These are phyloP conservation scores for Nycticorax nycticorax DNA, from an alignment of 2,113 vertebrate species.

Conservation along the genomic window DNA sequence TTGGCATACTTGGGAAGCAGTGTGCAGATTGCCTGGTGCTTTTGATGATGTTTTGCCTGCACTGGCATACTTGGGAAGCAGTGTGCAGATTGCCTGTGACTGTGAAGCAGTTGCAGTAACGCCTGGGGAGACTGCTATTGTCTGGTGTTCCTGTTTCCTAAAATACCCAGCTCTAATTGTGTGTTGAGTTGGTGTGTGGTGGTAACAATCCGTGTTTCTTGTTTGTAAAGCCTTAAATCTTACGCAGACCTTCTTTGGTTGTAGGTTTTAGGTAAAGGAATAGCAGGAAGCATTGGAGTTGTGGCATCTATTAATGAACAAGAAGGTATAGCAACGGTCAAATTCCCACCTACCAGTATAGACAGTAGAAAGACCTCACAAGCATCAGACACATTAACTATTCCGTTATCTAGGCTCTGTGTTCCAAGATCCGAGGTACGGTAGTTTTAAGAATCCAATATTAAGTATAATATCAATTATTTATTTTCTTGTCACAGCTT, in stretches of 20 bases:
- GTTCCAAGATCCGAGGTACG: conserved; percentile 95
- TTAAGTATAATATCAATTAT: neutral
- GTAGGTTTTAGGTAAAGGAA: conserved; percentile 94
- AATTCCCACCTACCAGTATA: conserved; percentile 84
- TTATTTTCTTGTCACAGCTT: neutral
- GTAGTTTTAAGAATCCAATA: conserved; percentile 35
- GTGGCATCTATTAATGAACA: conserved; percentile 98
- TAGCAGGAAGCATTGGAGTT: conserved; percentile 90
- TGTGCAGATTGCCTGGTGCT: neutral
- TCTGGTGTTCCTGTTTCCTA: neutral
- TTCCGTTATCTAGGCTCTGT: conserved; percentile 95
- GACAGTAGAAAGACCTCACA: conserved; percentile 93
- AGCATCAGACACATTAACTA: conserved; percentile 91
- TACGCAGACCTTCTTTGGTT: conserved; percentile 3
- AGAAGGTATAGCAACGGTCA: conserved; percentile 97
- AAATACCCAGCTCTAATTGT: neutral
- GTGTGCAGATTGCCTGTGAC: neutral
- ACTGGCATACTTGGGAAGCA: neutral
- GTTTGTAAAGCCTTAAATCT: neutral
- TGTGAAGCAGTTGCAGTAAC: neutral
- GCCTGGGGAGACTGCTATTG: neutral
- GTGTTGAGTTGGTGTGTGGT: neutral
- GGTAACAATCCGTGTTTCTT: neutral
- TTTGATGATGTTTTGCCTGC: neutral
- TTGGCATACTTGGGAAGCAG: neutral